Evolutionary conservation across 1,140 invertebrate genomes (phyloP), one percentile per base, ranked within the genome.

Genomic region (Colletes latitarsis): DNA sequence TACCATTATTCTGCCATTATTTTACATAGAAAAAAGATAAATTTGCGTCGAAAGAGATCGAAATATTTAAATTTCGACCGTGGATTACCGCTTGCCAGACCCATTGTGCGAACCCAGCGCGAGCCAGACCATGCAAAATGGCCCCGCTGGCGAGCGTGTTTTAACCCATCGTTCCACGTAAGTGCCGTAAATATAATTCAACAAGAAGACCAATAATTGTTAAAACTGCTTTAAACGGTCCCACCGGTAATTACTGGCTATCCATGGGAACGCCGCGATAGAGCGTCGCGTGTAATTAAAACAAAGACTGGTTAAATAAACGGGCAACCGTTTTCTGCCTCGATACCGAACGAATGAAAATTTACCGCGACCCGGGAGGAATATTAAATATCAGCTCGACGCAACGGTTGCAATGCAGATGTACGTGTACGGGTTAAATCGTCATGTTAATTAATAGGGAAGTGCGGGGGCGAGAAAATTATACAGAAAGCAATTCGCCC

Each of bases 381-480:
- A 72, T 39, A 74, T 74, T 63, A 74, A 63, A 74, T 74, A 74
- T 63, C 52, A 12, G 39, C 19, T 17, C 10, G 19, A 30, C 15
- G 14, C 15, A 17, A n/a, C 6, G 17, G 10, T 62, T 71, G 62
- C 43, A 17, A 64, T n/a, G 49, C 41, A 52, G 9, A 55, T 39
- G 14, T n/a, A 49, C 21, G 72, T 53, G 49, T 17, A 53, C 60
- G 0, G 17, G 69, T 72, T 73, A 66, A 79, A 73, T 73, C 60
- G 70, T 57, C 69, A 66, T 73, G 84, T 80, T 86, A 87, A 88
- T 88, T 88, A 88, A 88, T 88, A 88, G 88, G 88, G 88, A 88
- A 88, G 87, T 88, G 85, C 85, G 83, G 83, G 85, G 85, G 88
- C 86, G 84, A 81, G 73, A 77, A 81, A 81, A 81, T 81, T 68